Percentiles rank a stretch among this genome's conserved stretches.
These are phyloP conservation scores for Eurystomus gularis DNA, from an alignment of 2,113 vertebrate genomes.

Conservation along the genomic window DNA sequence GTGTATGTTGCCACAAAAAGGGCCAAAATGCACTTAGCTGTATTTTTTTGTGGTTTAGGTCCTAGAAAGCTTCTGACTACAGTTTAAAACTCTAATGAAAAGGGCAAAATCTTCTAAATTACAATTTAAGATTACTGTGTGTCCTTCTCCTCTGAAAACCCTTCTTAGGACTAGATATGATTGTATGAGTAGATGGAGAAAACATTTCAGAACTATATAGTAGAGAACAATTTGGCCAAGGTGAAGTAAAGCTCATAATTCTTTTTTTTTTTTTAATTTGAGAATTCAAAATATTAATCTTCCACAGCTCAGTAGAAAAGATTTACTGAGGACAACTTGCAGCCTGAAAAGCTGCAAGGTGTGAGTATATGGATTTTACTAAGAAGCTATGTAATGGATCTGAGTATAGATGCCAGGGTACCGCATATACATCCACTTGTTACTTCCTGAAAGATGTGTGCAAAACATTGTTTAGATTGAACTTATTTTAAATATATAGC, in stretches of 20 bases:
- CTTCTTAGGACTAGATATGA: background rate
- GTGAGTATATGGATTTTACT: background rate
- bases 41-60: background rate
- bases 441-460: background rate
- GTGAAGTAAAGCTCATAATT: background rate
- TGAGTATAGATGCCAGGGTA: background rate
- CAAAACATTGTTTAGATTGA: background rate
- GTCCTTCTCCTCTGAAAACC: background rate
- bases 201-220: background rate
- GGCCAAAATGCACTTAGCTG: background rate
- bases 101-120: background rate
- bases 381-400: background rate
- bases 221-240: background rate
- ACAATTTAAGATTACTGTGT: background rate
- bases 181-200: background rate
- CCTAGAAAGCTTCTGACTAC: background rate
- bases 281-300: background rate
- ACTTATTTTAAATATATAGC: background rate
- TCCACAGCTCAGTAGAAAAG: background rate
- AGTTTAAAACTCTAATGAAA: background rate
- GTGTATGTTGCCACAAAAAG: background rate
- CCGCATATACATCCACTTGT: background rate
- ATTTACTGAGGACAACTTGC: background rate
- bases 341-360: background rate
- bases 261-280: background rate